Evolutionary conservation across 1,140 invertebrate genomes (phyloP).

Genomic region (Oryctes rhinoceros): DNA sequence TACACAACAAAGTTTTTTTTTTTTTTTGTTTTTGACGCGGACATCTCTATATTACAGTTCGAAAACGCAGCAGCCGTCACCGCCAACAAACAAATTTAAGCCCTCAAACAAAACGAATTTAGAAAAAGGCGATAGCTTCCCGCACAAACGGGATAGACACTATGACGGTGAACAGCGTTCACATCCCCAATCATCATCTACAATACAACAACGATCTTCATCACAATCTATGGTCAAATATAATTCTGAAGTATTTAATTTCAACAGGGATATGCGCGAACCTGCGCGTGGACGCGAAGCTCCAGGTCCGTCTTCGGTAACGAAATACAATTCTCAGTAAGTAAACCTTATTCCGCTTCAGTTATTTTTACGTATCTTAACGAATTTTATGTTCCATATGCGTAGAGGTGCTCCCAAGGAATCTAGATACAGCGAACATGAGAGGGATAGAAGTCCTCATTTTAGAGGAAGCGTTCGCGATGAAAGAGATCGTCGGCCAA

Average conservation of each 20-base stretch:
- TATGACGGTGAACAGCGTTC: conserved; percentile 45
- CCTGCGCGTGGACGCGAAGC: neutral
- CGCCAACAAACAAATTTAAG: conserved; percentile 47
- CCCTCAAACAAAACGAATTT: conserved; percentile 43
- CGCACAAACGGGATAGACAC: conserved; percentile 47
- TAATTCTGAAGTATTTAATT: conserved; percentile 43
- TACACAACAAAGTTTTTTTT: neutral
- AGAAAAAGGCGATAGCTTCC: conserved; percentile 41
- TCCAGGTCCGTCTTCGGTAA: conserved; percentile 28
- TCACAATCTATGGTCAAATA: conserved; percentile 42
- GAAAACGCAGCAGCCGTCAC: conserved; percentile 43
- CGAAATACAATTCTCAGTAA: conserved; percentile 40
- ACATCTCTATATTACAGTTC: conserved; percentile 41
- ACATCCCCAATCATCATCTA: conserved; percentile 39
- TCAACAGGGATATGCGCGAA: conserved; percentile 39
- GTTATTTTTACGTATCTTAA: neutral
- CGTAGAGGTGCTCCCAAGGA: conserved; percentile 44
- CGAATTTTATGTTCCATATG: neutral
- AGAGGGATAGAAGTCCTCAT: conserved; percentile 53
- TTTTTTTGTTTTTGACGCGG: neutral
- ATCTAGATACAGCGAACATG: conserved; percentile 47
- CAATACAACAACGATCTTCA: conserved; percentile 15
- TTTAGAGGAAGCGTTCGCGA: conserved; percentile 46
- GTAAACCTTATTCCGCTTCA: neutral
- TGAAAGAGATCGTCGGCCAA: conserved; percentile 46